phyloP scores from a whole-genome alignment of 1,140 invertebrate species.

The Penaeus chinensis region DNA sequence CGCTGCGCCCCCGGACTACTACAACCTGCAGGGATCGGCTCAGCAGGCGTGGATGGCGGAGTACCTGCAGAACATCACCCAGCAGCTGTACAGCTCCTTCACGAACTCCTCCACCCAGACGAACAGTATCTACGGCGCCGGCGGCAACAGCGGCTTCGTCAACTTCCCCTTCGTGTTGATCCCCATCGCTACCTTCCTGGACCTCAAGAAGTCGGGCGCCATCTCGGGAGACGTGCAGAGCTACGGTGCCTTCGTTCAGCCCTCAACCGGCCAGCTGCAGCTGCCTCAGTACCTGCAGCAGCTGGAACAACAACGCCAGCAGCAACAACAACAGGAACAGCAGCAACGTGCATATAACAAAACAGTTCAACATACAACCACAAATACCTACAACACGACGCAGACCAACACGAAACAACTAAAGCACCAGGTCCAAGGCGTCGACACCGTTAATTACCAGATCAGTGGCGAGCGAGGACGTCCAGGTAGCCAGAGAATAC shows the following conservation, averaged over 20 bases:
- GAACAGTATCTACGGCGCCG: slow-evolving; percentile 1
- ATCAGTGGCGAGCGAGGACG: background rate
- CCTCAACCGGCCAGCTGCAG: slow-evolving; percentile 17
- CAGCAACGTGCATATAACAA: background rate
- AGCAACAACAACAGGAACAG: slow-evolving; percentile 34
- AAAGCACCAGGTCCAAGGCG: slow-evolving; percentile 2
- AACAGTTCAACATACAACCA: slow-evolving; percentile 33
- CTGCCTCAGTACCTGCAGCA: slow-evolving; percentile 12
- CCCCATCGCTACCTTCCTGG: slow-evolving; percentile 52
- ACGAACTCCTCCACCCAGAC: slow-evolving; percentile 41
- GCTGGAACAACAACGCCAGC: slow-evolving; percentile 37
- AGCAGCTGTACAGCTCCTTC: slow-evolving; percentile 50
- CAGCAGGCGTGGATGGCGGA: slow-evolving; percentile 39
- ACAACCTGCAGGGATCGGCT: slow-evolving; percentile 2
- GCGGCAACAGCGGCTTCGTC: slow-evolving; percentile 17
- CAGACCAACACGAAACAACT: slow-evolving; percentile 20
- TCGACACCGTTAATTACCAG: slow-evolving; percentile 21
- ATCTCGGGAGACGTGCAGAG: slow-evolving; percentile 50
- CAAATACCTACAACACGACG: slow-evolving; percentile 32
- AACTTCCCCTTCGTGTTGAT: slow-evolving; percentile 53
- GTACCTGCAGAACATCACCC: slow-evolving; percentile 51
- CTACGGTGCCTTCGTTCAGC: slow-evolving; percentile 49
- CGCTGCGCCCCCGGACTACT: no score
- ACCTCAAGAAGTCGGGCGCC: slow-evolving; percentile 45
- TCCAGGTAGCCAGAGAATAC: background rate